Evolutionary conservation across 2,888 invertebrate species (phyloP), one percentile per base, ranked within the genome.

Genomic region (Heliconius ismenius): DNA sequence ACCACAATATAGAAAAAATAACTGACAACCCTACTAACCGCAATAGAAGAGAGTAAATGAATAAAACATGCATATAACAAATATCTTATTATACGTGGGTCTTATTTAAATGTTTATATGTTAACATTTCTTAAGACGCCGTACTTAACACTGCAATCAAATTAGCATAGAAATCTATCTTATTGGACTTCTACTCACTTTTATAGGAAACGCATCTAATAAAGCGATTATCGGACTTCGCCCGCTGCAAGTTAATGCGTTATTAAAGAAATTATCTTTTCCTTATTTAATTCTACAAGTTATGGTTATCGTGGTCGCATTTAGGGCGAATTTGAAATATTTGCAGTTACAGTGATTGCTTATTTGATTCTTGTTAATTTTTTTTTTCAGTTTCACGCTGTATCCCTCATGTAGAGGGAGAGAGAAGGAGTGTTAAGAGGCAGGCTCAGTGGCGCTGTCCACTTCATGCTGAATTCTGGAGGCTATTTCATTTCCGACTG

Each of bases 161-260:
- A 92, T 91, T 90, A 88, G 88, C 91, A 92, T 92, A 90, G 90
- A 90, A 90, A 91, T 91, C 84, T 85, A 84, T 85, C 88, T 90
- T 89, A 91, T 89, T 88, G 89, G 86, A 84, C 60, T 78, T 26
- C 26, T 60, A 60, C 49, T 64, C 32, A 74, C 79, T 79, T 76
- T 79, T 70, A 73, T 74, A 76, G 77, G 43, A 62, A 69, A 79
- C 60, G 74, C 49, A 70, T 63, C 75, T 77, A 36, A 73, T 76
- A 79, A 68, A 78, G 43, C 69, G 49, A 68, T 75, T 74, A 49
- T 76, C 63, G 49, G 78, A 79, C 65, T 64, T 60, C 43, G 62
- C 70, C 24, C 73, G 49, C 54, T n/a, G 54, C 36, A 60, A 54
- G 13, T 49, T 73, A 43, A 73, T 73, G 39, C 39, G 36, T 60